Percentiles rank a stretch among this genome's conserved stretches.
Evolutionary conservation across 2,113 vertebrate genomes (phyloP).

Genomic region (Eubucco bourcierii): DNA sequence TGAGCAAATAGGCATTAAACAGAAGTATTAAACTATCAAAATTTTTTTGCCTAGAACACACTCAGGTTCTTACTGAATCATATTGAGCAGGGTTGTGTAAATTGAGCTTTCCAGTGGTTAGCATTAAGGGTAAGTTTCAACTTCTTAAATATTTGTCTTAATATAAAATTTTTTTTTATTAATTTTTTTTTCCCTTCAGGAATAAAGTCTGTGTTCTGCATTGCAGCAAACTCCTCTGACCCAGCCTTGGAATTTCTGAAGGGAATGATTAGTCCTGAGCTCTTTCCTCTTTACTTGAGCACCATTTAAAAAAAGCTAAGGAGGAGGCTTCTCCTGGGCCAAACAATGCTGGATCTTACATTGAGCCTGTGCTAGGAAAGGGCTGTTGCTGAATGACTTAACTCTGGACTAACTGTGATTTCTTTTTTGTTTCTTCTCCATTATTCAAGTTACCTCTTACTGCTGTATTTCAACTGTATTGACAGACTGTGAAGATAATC

Average conservation of each 20-base stretch:
- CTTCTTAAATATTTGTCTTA: neutral
- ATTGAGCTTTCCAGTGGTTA: neutral
- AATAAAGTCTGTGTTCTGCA: conserved; percentile 35
- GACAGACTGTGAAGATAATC: neutral
- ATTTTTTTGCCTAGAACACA: neutral
- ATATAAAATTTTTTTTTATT: neutral
- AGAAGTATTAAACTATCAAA: neutral
- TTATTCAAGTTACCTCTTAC: neutral
- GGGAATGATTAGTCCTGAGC: neutral
- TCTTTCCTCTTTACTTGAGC: neutral
- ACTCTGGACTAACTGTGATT: neutral
- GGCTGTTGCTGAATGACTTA: neutral
- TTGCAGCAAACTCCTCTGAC: conserved; percentile 18
- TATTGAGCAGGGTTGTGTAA: neutral
- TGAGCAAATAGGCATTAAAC: neutral
- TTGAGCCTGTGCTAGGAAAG: neutral
- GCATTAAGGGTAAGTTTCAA: neutral
- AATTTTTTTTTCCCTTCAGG: conserved; percentile 14
- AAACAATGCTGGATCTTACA: neutral
- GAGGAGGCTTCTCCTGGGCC: neutral
- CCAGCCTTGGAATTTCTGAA: neutral
- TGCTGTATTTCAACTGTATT: neutral
- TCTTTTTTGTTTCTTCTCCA: neutral
- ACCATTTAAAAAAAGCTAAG: neutral
- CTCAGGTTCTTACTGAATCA: neutral